A percentile compares a stretch with the other conserved stretches of the same genome.
Conservation (phyloP, 2,888 invertebrate genomes). For the Cartodere bifasciata region DNA sequence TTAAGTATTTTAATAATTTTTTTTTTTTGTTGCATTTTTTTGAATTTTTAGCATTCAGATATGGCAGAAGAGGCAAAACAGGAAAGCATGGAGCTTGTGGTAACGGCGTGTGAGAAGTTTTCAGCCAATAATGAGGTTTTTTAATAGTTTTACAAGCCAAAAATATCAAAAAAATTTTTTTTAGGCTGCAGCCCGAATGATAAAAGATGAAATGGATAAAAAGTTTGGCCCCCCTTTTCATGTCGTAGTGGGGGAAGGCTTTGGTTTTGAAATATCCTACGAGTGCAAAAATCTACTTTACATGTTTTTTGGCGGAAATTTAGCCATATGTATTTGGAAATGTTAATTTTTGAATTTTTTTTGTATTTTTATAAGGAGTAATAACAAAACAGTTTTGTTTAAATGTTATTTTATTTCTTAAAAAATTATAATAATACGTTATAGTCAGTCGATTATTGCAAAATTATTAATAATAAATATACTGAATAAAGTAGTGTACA, state of each 20-base stretch:
- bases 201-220: constrained; percentile 92
- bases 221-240: constrained; percentile 92
- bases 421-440: too few species aligned
- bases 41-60: constrained; percentile 61
- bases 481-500: too few species aligned
- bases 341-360: constrained; percentile 47
- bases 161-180: constrained; percentile 9
- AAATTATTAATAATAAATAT: too few species aligned
- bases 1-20: neutral
- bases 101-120: constrained; percentile 89
- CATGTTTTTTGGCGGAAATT: constrained; percentile 84
- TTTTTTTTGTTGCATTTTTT: constrained; percentile 2
- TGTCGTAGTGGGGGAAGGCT: constrained; percentile 92
- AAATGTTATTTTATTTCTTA: too few species aligned
- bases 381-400: too few species aligned
- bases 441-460: too few species aligned
- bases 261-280: constrained; percentile 85
- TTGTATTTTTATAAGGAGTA: constrained; percentile 7
- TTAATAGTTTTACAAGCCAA: neutral
- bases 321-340: constrained; percentile 83
- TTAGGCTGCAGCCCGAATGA: constrained; percentile 78
- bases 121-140: constrained; percentile 68
- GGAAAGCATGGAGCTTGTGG: constrained; percentile 81
- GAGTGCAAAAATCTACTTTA: constrained; percentile 79
- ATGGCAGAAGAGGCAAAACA: constrained; percentile 88